Percentiles rank a stretch among this genome's conserved stretches.
Conservation (phyloP, 2,113 vertebrate genomes). For the Lutjanus erythropterus region DNA sequence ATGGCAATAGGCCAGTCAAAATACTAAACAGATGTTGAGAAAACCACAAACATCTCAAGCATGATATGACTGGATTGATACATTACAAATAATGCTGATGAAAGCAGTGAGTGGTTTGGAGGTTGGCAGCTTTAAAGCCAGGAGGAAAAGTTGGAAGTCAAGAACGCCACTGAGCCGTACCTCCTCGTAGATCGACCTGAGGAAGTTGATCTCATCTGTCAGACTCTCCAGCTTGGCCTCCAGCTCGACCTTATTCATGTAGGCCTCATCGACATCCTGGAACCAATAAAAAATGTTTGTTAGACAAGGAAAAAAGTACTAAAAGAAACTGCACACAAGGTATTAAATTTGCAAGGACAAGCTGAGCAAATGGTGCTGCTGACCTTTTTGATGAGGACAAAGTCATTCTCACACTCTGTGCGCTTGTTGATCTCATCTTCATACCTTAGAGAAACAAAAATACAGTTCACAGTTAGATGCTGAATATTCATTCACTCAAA, state of each 20-base stretch:
- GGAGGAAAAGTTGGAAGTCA: neutral
- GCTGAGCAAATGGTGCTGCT: neutral
- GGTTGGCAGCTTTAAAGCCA: neutral
- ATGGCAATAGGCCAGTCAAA: neutral
- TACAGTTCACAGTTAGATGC: neutral
- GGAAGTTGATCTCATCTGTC: slow-evolving; percentile 93
- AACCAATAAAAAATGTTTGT: slow-evolving; percentile 9
- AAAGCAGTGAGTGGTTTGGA: neutral
- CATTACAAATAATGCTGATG: slow-evolving; percentile 12
- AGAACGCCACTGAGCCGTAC: slow-evolving; percentile 73
- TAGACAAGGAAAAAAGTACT: neutral
- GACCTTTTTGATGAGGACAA: slow-evolving; percentile 90
- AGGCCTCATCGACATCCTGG: slow-evolving; percentile 94
- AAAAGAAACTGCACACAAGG: neutral
- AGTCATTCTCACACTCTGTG: slow-evolving; percentile 88
- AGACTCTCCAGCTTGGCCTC: slow-evolving; percentile 95
- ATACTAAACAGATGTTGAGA: slow-evolving; percentile 32
- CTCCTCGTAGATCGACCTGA: slow-evolving; percentile 92
- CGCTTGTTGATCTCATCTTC: slow-evolving; percentile 90
- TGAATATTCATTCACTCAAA: neutral
- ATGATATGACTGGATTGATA: neutral
- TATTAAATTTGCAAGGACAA: neutral
- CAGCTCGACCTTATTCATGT: slow-evolving; percentile 95
- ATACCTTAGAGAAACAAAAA: slow-evolving; percentile 76
- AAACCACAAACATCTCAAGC: slow-evolving; percentile 15